phyloP scores from a whole-genome alignment of 2,113 vertebrate species.

The Melanerpes aurifrons region DNA sequence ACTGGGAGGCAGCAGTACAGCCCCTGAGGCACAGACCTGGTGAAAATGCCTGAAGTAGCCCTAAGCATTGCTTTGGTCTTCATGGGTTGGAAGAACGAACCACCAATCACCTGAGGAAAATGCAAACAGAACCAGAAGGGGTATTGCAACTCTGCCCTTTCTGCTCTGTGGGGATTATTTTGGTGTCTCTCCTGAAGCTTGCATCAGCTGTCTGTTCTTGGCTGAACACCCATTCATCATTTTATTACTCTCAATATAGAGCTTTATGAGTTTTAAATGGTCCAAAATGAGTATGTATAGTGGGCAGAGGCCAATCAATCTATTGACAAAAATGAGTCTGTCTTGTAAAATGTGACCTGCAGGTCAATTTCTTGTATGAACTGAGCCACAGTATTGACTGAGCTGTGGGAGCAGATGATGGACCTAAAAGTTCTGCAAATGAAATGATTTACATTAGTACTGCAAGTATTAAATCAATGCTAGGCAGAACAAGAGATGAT shows the following conservation, averaged over 20 bases:
- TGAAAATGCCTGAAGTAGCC: not conserved
- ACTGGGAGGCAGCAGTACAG: not conserved
- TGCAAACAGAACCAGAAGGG: not conserved
- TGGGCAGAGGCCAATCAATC: not conserved
- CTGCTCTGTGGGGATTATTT: not conserved
- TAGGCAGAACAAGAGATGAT: not conserved
- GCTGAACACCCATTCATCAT: not conserved
- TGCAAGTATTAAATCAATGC: constrained; percentile 38
- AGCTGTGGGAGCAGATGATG: constrained; percentile 5
- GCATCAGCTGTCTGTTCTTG: not conserved
- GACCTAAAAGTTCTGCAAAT: not conserved
- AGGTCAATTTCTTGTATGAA: constrained; percentile 1
- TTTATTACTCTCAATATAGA: not conserved
- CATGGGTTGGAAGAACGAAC: not conserved
- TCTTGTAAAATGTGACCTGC: not conserved
- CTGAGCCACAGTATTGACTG: not conserved
- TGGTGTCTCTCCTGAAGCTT: not conserved
- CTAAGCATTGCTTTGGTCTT: not conserved
- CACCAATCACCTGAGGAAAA: not conserved
- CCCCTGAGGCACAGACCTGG: not conserved
- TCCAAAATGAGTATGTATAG: not conserved
- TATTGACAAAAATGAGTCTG: constrained; percentile 30
- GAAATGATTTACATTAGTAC: not conserved
- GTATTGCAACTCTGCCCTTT: not conserved
- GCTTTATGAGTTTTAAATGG: not conserved